These are phyloP conservation scores for Smithornis capensis DNA, from an alignment of 2,113 vertebrate species.

Conservation along the genomic window DNA sequence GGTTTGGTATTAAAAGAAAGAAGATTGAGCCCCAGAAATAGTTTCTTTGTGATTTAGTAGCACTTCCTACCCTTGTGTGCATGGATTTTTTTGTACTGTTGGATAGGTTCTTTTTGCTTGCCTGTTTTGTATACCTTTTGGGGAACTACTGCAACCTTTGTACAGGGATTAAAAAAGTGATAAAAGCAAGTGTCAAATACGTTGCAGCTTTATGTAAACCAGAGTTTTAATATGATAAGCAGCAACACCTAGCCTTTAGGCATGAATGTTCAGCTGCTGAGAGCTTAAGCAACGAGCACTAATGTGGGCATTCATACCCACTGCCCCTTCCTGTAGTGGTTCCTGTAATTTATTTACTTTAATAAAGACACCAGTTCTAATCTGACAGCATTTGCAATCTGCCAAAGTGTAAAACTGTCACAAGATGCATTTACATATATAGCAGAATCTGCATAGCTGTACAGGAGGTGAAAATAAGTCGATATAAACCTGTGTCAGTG, in stretches of 20 bases:
- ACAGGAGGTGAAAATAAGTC: slow-evolving; percentile 38
- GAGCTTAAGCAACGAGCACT: slow-evolving; percentile 4
- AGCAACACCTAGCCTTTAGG: not conserved
- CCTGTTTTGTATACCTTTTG: not conserved
- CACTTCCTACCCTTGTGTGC: not conserved
- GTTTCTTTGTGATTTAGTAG: not conserved
- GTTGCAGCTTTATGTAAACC: not conserved
- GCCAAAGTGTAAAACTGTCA: slow-evolving; percentile 49
- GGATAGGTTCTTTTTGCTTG: fast-evolving
- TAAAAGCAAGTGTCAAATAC: not conserved
- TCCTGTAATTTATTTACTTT: slow-evolving; percentile 40
- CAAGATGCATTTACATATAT: slow-evolving; percentile 40
- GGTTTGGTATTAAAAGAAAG: not conserved
- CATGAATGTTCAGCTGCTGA: slow-evolving; percentile 9
- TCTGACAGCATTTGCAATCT: slow-evolving; percentile 43
- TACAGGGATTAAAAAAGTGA: not conserved
- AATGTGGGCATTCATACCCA: not conserved
- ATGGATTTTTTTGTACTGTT: not conserved
- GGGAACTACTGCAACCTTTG: not conserved
- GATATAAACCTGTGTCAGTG: slow-evolving; percentile 37
- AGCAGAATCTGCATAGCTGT: slow-evolving; percentile 33
- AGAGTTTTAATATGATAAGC: not conserved
- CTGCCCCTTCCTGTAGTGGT: not conserved
- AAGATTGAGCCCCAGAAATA: not conserved
- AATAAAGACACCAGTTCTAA: not conserved